Evolutionary conservation across 1,140 invertebrate species (phyloP), one percentile per base, ranked within the genome.

Genomic region (Melanaphis sacchari): DNA sequence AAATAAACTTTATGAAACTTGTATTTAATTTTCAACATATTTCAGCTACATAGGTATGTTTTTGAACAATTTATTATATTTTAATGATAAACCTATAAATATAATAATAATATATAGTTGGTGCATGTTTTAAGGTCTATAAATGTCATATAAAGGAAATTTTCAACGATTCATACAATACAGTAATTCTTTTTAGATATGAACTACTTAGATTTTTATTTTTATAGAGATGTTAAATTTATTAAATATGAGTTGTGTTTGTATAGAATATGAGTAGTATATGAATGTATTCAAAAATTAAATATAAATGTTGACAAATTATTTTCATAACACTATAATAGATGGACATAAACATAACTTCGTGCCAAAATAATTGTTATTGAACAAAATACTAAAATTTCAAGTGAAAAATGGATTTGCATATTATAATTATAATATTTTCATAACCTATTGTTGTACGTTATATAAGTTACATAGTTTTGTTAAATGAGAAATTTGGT

Each of bases 51-150:
- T n/a, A n/a, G n/a, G n/a, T 76, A 76, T 76, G 31, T 76, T 76
- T 76, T 76, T 15, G n/a, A n/a, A 76, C 59, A 76, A n/a, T 76
- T 76, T 76, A 76, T 76, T 76, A 76, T n/a, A 76, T 76, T n/a
- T 76, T 76, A 76, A 76, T 76, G 5, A 76, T 15, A n/a, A 76
- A 76, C 4, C 59, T n/a, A n/a, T 76, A n/a, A 1, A 76, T 5
- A n/a, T 18, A 11, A 76, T n/a, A 6, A n/a, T n/a, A 76, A 18
- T 76, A 18, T 76, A 76, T 76, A 1, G 15, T 76, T 15, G n/a
- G 0, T 15, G n/a, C 59, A 15, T 76, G 1, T n/a, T 76, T 36
- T 76, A 76, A 15, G 0, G 59, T 36, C 31, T n/a, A 76, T 76
- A 76, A 76, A 18, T 76, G 59, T 76, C 59, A 15, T 76, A 4